Evolutionary conservation across 2,888 invertebrate genomes (phyloP).

Genomic region (Epicampocera succincta): DNA sequence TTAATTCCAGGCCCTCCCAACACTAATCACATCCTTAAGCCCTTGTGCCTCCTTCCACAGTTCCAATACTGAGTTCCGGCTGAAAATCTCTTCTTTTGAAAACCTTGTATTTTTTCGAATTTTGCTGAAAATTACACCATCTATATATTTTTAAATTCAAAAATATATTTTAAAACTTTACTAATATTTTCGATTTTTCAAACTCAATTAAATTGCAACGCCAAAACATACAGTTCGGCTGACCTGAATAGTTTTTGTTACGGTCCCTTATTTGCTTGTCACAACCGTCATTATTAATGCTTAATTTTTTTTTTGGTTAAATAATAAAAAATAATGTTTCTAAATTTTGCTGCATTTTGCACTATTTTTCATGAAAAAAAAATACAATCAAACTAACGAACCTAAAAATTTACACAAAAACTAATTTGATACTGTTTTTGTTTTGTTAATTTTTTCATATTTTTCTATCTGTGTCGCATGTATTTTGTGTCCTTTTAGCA

Average conservation of each 20-base stretch:
- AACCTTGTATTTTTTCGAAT: too few relatives aligned
- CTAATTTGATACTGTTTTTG: slow-evolving; percentile 71
- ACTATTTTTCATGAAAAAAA: slow-evolving; percentile 55
- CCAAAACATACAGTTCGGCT: background rate
- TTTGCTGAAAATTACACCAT: too few relatives aligned
- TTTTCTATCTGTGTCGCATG: slow-evolving; percentile 29
- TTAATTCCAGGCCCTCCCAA: too few relatives aligned
- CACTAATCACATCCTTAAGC: too few relatives aligned
- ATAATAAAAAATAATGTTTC: background rate
- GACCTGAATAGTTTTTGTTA: background rate
- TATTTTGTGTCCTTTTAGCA: slow-evolving; percentile 36
- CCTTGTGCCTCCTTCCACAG: too few relatives aligned
- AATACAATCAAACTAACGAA: slow-evolving; percentile 78
- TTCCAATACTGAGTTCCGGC: too few relatives aligned
- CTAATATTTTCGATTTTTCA: background rate
- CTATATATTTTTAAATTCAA: slow-evolving; percentile 13
- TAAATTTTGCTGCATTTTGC: slow-evolving; percentile 43
- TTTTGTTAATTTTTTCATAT: slow-evolving; percentile 13
- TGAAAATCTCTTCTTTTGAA: too few relatives aligned
- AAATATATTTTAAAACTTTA: background rate
- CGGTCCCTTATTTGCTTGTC: background rate
- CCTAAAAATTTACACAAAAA: slow-evolving; percentile 77
- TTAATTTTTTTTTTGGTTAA: slow-evolving; percentile 2
- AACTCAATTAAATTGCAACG: background rate
- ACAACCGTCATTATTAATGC: slow-evolving; percentile 29